Conservation (phyloP, 2,113 vertebrate species). For the Fregata magnificens region DNA sequence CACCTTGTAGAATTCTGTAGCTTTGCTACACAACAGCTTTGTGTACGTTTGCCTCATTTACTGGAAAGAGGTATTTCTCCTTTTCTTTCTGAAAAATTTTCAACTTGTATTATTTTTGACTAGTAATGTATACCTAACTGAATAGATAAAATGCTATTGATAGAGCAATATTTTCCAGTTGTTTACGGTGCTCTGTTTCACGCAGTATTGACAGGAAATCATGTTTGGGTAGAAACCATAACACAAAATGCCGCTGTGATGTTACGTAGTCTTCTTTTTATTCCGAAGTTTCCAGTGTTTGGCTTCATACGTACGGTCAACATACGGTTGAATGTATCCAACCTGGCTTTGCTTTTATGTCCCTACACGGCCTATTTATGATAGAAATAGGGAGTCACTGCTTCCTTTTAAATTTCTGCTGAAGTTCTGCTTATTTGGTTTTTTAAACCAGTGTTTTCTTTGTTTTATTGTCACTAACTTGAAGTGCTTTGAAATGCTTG, state of each 20-base stretch:
- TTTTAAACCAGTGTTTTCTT: not conserved
- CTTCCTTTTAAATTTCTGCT: not conserved
- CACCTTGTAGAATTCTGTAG: not conserved
- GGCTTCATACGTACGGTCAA: not conserved
- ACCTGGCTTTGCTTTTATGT: not conserved
- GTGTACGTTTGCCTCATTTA: not conserved
- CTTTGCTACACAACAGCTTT: not conserved
- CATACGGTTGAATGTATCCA: not conserved
- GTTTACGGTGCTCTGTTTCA: not conserved
- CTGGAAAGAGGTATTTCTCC: not conserved
- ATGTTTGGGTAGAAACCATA: not conserved
- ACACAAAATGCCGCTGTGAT: not conserved
- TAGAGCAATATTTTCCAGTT: not conserved
- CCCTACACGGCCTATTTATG: not conserved
- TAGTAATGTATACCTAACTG: not conserved
- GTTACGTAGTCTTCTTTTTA: not conserved
- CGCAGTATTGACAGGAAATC: not conserved
- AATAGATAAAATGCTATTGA: not conserved
- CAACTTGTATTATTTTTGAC: not conserved
- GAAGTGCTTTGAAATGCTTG: not conserved
- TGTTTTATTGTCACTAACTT: not conserved
- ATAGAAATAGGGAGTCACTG: not conserved
- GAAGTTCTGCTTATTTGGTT: not conserved
- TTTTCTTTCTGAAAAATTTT: not conserved
- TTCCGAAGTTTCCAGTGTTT: not conserved